Evolutionary conservation across 2,113 vertebrate species (phyloP).

Genomic region (Podarcis cretensis): DNA sequence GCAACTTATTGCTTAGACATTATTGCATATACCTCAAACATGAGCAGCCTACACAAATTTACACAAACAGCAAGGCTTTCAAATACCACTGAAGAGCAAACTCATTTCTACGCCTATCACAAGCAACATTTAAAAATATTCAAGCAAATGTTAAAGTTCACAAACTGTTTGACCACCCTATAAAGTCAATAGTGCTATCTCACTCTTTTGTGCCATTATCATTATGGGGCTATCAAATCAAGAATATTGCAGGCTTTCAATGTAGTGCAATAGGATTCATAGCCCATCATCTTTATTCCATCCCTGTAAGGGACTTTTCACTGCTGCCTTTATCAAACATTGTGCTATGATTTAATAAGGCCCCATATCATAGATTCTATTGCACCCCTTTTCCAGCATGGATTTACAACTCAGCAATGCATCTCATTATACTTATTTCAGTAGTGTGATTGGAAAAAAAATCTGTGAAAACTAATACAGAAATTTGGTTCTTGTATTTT

Average conservation of each 20-base stretch:
- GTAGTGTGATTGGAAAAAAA: not conserved
- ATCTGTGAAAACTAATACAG: conserved; percentile 6
- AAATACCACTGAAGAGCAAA: conserved; percentile 57
- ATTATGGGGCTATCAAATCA: not conserved
- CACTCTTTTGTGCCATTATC: conserved; percentile 13
- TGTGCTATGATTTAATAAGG: conserved; percentile 35
- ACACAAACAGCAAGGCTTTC: conserved; percentile 56
- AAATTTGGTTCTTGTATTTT: conserved; percentile 19
- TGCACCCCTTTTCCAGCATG: conserved; percentile 13
- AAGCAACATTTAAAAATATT: conserved; percentile 39
- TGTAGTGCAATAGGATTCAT: conserved; percentile 26
- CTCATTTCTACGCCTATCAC: conserved; percentile 13
- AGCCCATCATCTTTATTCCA: not conserved
- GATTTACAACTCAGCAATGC: conserved; percentile 13
- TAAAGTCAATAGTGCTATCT: conserved; percentile 36
- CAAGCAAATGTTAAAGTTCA: not conserved
- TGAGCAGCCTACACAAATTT: conserved; percentile 46
- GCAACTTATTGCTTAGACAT: conserved; percentile 79
- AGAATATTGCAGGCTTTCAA: not conserved
- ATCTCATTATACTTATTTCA: not conserved
- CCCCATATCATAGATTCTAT: not conserved
- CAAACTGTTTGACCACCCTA: conserved; percentile 16
- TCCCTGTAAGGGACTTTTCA: not conserved
- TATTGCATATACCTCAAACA: conserved; percentile 70
- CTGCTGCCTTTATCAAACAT: not conserved